Evolutionary conservation across 2,888 invertebrate genomes (phyloP).

Genomic region (Amphimallon solstitiale): DNA sequence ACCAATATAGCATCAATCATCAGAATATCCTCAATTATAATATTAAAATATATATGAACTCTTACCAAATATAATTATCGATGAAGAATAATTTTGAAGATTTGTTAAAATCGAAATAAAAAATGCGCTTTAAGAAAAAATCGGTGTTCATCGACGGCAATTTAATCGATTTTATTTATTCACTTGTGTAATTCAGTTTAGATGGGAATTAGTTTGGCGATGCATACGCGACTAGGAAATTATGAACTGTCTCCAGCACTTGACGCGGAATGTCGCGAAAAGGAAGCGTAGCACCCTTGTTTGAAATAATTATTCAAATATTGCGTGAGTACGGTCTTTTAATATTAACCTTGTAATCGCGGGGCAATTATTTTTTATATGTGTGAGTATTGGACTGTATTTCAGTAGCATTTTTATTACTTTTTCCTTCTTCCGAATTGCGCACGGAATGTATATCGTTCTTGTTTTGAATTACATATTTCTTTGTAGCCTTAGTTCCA

Average conservation of each 20-base stretch:
- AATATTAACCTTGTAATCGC: conserved; percentile 37
- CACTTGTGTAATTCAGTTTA: conserved; percentile 37
- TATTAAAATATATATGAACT: too few species aligned
- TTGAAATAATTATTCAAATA: conserved; percentile 40
- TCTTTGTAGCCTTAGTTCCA: too few species aligned
- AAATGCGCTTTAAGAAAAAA: too few species aligned
- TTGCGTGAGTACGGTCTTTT: conserved; percentile 36
- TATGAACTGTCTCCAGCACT: conserved; percentile 17
- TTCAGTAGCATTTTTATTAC: not conserved
- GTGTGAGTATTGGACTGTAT: not conserved
- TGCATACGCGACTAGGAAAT: conserved; percentile 11
- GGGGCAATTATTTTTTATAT: conserved; percentile 27
- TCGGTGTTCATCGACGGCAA: not conserved
- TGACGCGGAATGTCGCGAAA: conserved; percentile 17
- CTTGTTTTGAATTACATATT: too few species aligned
- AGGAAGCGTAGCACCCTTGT: conserved; percentile 22
- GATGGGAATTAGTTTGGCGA: conserved; percentile 36
- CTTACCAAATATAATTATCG: too few species aligned
- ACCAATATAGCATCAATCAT: too few species aligned
- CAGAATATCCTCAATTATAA: too few species aligned
- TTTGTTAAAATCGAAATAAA: too few species aligned
- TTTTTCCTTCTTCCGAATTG: not conserved
- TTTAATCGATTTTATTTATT: conserved; percentile 42
- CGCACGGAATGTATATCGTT: too few species aligned
- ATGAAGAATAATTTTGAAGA: too few species aligned